A percentile compares a stretch with the other conserved stretches of the same genome.
Conservation (phyloP, 2,113 vertebrate genomes). For the Eira barbara region DNA sequence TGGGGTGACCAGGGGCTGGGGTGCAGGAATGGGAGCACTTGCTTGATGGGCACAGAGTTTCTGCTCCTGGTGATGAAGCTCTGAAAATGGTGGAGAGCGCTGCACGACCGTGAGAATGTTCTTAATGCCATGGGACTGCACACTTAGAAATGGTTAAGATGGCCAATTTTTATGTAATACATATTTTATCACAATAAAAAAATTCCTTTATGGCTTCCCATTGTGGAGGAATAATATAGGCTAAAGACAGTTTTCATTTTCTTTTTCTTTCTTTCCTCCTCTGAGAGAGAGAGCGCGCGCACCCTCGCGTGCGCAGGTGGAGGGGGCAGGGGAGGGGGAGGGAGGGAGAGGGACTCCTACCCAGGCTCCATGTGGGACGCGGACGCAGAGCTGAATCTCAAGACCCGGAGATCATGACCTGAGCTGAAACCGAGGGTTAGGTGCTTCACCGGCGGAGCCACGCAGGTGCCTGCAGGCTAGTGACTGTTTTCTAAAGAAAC, state of each 20-base stretch:
- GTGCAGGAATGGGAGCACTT: background rate
- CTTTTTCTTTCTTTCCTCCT: background rate
- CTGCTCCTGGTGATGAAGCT: background rate
- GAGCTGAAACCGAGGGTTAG: too few relatives aligned
- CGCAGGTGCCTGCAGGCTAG: background rate
- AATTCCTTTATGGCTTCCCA: background rate
- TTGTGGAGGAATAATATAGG: background rate
- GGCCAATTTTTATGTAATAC: background rate
- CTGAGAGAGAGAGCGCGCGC: too few relatives aligned
- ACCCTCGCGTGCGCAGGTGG: rapidly evolving
- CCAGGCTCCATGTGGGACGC: background rate
- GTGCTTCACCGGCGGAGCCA: background rate
- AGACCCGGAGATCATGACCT: background rate
- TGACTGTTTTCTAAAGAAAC: background rate
- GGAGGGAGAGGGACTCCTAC: background rate
- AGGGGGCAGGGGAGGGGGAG: too few relatives aligned
- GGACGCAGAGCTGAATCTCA: background rate
- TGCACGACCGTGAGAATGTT: background rate
- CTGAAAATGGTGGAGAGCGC: background rate
- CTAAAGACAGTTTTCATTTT: background rate
- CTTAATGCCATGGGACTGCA: background rate
- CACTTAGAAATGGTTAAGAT: background rate
- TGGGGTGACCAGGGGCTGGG: background rate
- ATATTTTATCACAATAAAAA: background rate
- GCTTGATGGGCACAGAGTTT: background rate